Evolutionary conservation across 1,140 invertebrate genomes (phyloP).

Genomic region (Apis laboriosa): DNA sequence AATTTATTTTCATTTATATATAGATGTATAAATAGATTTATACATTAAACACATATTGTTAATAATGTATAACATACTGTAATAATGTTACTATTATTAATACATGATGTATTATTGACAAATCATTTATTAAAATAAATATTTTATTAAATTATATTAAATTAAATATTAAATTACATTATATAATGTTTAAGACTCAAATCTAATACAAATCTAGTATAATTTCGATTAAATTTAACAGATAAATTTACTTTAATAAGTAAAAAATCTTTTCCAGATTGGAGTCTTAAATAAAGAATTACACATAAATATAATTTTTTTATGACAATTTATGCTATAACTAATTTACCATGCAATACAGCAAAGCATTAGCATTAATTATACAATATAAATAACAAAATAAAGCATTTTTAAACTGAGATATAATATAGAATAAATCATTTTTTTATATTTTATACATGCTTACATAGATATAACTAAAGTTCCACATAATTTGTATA

Average conservation of each 20-base stretch:
- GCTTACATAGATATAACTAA: neutral
- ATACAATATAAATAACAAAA: conserved; percentile 15
- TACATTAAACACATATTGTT: conserved; percentile 39
- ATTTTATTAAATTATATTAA: neutral
- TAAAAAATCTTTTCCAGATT: neutral
- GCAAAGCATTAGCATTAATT: conserved; percentile 50
- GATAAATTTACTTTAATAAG: neutral
- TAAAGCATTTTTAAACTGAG: conserved; percentile 25
- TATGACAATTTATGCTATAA: conserved; percentile 39
- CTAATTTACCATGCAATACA: conserved; percentile 30
- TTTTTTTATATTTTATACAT: conserved; percentile 2
- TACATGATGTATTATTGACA: no score
- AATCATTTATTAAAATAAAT: neutral
- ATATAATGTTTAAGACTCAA: conserved; percentile 20
- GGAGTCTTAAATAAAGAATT: conserved; percentile 18
- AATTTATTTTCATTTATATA: neutral
- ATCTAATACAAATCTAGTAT: neutral
- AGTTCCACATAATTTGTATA: neutral
- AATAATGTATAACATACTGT: neutral
- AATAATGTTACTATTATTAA: conserved; percentile 1
- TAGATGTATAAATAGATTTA: no score
- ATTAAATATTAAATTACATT: no score
- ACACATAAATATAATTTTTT: conserved; percentile 24
- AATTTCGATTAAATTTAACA: neutral
- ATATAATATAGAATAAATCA: neutral